phyloP scores from a whole-genome alignment of 2,113 vertebrate species.

The Alces alces region DNA sequence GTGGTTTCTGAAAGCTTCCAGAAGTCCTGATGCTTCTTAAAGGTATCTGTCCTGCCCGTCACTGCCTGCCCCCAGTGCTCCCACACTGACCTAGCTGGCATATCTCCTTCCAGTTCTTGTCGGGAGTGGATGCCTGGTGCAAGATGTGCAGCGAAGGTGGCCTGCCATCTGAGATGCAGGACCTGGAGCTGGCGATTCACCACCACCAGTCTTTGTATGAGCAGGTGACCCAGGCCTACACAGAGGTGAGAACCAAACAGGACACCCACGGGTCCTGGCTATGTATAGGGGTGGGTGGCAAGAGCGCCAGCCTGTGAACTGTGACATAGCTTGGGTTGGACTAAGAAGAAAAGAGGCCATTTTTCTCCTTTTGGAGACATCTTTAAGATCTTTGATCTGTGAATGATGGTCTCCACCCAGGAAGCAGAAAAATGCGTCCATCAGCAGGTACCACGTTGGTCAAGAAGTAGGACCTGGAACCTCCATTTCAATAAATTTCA shows the following conservation, averaged over 20 bases:
- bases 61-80: not conserved
- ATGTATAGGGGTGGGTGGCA: fast-evolving
- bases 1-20: not conserved
- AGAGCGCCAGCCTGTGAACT: not conserved
- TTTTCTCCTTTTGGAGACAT: not conserved
- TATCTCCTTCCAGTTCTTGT: conserved; percentile 89
- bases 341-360: not conserved
- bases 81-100: not conserved
- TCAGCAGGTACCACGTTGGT: not conserved
- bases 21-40: not conserved
- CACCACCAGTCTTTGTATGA: conserved; percentile 98
- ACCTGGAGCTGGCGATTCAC: conserved; percentile 95
- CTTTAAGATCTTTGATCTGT: not conserved
- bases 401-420: not conserved
- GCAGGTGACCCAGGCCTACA: conserved; percentile 98
- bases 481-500: not conserved
- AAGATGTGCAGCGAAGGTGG: conserved; percentile 98
- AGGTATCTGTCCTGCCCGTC: not conserved
- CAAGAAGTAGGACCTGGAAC: not conserved
- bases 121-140: conserved; percentile 97
- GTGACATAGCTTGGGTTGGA: not conserved
- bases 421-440: not conserved
- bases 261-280: not conserved
- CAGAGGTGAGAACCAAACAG: conserved; percentile 85
- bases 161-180: conserved; percentile 95